Evolutionary conservation across 2,888 invertebrate species (phyloP).

Genomic region (Drosophila formosana): DNA sequence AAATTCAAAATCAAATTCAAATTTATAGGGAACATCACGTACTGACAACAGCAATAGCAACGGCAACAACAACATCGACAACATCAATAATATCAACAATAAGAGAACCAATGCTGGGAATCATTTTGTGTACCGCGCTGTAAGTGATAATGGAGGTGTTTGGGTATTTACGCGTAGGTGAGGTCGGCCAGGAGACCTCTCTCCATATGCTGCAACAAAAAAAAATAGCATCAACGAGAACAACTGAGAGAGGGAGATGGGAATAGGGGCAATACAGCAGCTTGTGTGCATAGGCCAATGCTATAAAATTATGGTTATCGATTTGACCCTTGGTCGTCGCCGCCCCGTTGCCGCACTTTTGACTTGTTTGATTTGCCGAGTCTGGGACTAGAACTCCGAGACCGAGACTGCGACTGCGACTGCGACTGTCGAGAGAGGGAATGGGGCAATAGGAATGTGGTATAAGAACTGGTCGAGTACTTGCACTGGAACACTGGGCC

Average conservation of each 20-base stretch:
- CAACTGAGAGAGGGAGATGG: not conserved
- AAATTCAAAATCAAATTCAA: constrained; percentile 80
- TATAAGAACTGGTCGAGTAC: not conserved
- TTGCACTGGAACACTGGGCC: not conserved
- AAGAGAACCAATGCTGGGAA: constrained; percentile 12
- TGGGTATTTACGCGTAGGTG: constrained; percentile 68
- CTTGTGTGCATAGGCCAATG: constrained; percentile 44
- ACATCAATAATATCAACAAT: constrained; percentile 36
- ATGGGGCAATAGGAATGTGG: constrained; percentile 4
- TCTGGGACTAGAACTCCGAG: not conserved
- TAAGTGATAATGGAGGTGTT: constrained; percentile 78
- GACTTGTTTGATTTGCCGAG: constrained; percentile 67
- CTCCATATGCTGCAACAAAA: not conserved
- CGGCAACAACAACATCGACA: constrained; percentile 27
- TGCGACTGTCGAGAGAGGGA: not conserved
- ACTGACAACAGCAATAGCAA: constrained; percentile 62
- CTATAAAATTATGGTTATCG: constrained; percentile 77
- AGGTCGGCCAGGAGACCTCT: constrained; percentile 35
- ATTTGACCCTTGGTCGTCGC: constrained; percentile 75
- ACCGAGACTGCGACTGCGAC: not conserved
- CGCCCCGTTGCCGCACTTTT: constrained; percentile 38
- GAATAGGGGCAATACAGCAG: constrained; percentile 21
- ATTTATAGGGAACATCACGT: constrained; percentile 82
- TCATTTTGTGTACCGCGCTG: constrained; percentile 44
- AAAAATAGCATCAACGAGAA: too few relatives aligned